Conservation (phyloP, 2,113 vertebrate genomes). For the Oryzias javanicus region DNA sequence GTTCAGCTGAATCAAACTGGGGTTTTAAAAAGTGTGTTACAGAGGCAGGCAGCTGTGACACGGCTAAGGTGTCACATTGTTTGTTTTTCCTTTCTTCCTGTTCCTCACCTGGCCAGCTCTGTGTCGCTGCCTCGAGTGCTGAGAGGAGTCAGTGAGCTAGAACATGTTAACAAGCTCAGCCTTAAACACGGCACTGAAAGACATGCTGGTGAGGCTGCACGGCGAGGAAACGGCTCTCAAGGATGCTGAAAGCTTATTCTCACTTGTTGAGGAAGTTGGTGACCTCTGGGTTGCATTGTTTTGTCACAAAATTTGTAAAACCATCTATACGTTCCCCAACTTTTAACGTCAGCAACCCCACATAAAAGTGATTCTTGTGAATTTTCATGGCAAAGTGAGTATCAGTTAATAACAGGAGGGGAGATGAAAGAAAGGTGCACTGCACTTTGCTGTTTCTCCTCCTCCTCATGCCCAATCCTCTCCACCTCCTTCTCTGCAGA, state of each 20-base stretch:
- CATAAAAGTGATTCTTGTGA: conserved; percentile 28
- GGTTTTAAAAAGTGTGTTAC: conserved; percentile 20
- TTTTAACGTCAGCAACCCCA: neutral
- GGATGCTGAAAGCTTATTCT: too few relatives aligned
- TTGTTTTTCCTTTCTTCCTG: conserved; percentile 73
- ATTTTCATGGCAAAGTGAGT: conserved; percentile 10
- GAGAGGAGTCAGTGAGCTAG: conserved; percentile 77
- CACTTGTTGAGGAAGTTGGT: too few relatives aligned
- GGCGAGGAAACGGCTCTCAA: conserved; percentile 1
- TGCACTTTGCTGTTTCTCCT: conserved; percentile 43
- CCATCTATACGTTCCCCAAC: too few relatives aligned
- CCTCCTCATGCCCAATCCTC: conserved; percentile 46
- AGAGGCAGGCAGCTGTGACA: conserved; percentile 50
- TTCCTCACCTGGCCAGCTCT: conserved; percentile 60
- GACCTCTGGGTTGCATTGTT: too few relatives aligned
- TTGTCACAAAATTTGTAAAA: too few relatives aligned
- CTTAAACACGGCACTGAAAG: conserved; percentile 67
- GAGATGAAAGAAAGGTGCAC: conserved; percentile 56
- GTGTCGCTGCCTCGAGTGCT: conserved; percentile 52
- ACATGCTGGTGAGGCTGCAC: conserved; percentile 46
- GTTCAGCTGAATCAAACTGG: neutral
- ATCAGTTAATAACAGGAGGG: conserved; percentile 36
- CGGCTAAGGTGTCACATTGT: conserved; percentile 63
- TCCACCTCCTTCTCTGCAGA: conserved; percentile 59
- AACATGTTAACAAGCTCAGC: conserved; percentile 77